Conservation (phyloP, 2,888 invertebrate genomes). For the Corbicula japonica region DNA sequence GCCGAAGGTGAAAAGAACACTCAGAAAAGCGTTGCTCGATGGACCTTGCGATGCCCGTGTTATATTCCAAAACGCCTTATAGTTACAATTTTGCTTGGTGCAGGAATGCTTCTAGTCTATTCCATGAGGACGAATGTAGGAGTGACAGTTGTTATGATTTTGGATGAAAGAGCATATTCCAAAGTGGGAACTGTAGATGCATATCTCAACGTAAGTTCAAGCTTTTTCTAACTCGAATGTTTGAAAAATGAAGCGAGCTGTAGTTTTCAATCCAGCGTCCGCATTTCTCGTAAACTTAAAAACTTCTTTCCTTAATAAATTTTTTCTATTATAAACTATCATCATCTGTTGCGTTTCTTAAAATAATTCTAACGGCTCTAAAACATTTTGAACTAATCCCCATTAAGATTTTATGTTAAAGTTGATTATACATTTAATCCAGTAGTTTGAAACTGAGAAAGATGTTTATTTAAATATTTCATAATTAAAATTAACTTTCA, state of each 20-base stretch:
- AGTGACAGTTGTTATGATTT: slow-evolving; percentile 82
- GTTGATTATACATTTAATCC: too few species aligned
- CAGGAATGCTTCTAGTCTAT: slow-evolving; percentile 83
- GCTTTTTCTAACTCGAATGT: neutral
- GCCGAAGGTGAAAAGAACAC: neutral
- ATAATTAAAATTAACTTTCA: too few species aligned
- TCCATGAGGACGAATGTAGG: slow-evolving; percentile 85
- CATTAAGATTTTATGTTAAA: too few species aligned
- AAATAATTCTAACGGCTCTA: too few species aligned
- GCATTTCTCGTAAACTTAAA: too few species aligned
- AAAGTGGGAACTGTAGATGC: slow-evolving; percentile 74
- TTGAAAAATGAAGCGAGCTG: neutral
- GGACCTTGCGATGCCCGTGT: slow-evolving; percentile 18
- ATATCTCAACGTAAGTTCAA: slow-evolving; percentile 63
- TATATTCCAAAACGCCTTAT: slow-evolving; percentile 77
- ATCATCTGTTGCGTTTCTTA: too few species aligned
- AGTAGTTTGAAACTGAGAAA: too few species aligned
- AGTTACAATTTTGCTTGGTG: slow-evolving; percentile 72
- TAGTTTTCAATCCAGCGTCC: too few species aligned
- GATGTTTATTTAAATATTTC: too few species aligned
- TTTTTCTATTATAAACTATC: too few species aligned
- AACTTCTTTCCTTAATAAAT: too few species aligned
- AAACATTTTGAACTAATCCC: too few species aligned
- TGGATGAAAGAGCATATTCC: slow-evolving; percentile 73
- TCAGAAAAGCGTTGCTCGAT: neutral